Base-by-base conservation (phyloP, 2,113 vertebrate genomes). In the Talpa occidentalis region DNA sequence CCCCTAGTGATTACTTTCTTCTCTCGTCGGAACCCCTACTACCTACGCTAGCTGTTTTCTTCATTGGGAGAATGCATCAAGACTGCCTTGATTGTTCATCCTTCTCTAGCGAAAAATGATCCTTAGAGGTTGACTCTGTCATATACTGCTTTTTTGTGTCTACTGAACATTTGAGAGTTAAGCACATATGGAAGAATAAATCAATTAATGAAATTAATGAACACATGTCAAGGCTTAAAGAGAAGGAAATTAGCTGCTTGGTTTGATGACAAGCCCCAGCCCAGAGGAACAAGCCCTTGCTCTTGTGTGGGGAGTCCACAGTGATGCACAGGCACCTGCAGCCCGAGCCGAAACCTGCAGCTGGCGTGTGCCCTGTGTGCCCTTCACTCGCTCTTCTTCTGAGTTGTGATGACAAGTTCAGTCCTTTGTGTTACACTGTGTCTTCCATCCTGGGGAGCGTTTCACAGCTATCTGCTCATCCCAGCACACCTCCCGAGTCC, bases 341-440 rank as follows among this genome's bases (percentile, higher is more conserved):
- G 28, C 77, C 93, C 1, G 14, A 52, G 37, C 97, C 6, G 0
- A 94, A 97, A 97, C 94, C 85, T 12, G 52, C 87, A 80, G 84
- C 94, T 90, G 85, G 67, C 0, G 0, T 3, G 0, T 0, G 17
- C 26, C 49, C 86, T 16, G 21, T 3, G 62, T 86, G 44, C 22
- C 10, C 64, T 22, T 52, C 22, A 0, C 15, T 47, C 1, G 0
- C n/a, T 3, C 0, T 26, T 37, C 52, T 73, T 1, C 0, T 6
- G n/a, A 44, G 10, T 1, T 40, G 6, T 40, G 54, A 35, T 4
- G 24, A 66, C 77, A 73, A 52, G 19, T 17, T 67, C 59, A 79
- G n/a, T 28, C 26, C 54, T 40, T 64, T 21, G 3, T 3, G 3
- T 6, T 16, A 42, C 54, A 10, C 0, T 9, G n/a, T 44, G 21